Base-by-base conservation (phyloP, 2,113 vertebrate species). In the Oryzias melastigma region DNA sequence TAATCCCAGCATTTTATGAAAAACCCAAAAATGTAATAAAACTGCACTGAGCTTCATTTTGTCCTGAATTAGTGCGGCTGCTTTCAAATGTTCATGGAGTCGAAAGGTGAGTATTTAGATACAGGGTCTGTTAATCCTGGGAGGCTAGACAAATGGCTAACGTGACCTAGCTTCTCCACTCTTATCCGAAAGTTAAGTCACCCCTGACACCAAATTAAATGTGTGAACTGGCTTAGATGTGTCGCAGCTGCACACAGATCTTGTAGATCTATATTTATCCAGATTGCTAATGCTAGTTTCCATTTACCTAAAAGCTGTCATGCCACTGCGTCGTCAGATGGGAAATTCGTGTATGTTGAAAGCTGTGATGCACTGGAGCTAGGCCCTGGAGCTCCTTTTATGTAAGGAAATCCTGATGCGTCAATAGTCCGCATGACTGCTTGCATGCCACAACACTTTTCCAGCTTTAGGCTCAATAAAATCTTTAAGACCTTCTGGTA, bases 131-230 rank as follows among this genome's bases (percentile, higher is more conserved):
- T 67, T 56, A n/a, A 56, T 52, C 25, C 55, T 63, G 35, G 40
- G 10, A 68, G 16, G 59, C 17, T 42, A 44, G 22, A 54, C 50
- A 54, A 66, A 75, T 63, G 66, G 79, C 66, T 83, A 81, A 69
- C 67, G 58, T 57, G 24, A 55, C 66, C 40, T 64, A 68, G 78
- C 14, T 35, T 35, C 15, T 14, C 43, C 43, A 3, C 14, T n/a
- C 5, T 8, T 18, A 18, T 19, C n/a, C 12, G 16, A 47, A 47
- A 47, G 46, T 47, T 19, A n/a, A 47, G n/a, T 47, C 19, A 6
- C 19, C 46, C 10, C 7, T 18, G 8, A 19, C 43, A 64, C 27
- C 18, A 19, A 35, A 35, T 12, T 35, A 12, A 35, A 35, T 35
- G 10, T 35, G 35, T 35, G 35, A 35, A 35, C 35, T 35, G 35